A percentile compares a stretch with the other conserved stretches of the same genome.
Evolutionary conservation across 2,797 vertebrate species (phyloP).

Genomic region (Poeciliopsis paucimaculata): DNA sequence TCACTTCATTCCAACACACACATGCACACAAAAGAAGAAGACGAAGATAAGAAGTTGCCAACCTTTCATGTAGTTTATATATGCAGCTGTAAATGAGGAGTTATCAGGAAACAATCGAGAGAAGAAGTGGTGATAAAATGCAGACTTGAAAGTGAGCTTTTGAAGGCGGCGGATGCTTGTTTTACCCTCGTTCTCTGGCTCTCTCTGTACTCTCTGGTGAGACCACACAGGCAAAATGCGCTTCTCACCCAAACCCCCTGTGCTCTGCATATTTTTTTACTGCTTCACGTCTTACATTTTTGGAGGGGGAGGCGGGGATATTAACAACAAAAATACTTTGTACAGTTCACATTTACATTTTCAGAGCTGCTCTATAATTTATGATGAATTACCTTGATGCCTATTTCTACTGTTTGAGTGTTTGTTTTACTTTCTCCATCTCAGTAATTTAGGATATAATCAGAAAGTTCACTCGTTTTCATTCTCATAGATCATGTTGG

Average conservation of each 20-base stretch:
- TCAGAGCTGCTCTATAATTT: constrained; percentile 66
- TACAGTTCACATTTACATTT: constrained; percentile 60
- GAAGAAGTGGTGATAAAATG: constrained; percentile 35
- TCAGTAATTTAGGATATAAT: neutral
- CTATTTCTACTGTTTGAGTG: neutral
- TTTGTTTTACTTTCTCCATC: neutral
- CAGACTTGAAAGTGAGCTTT: constrained; percentile 45
- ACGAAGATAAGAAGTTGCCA: constrained; percentile 31
- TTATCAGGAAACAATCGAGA: constrained; percentile 36
- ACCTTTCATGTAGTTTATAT: constrained; percentile 46
- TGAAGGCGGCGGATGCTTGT: constrained; percentile 47
- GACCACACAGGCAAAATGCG: constrained; percentile 30
- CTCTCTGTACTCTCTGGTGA: constrained; percentile 46
- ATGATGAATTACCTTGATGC: constrained; percentile 54
- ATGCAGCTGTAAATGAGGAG: constrained; percentile 49
- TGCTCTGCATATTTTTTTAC: constrained; percentile 42
- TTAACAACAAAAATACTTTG: constrained; percentile 51
- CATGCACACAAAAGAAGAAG: neutral
- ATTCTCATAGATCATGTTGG: neutral
- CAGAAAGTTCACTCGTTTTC: neutral
- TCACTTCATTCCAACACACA: constrained; percentile 43
- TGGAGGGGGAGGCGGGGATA: constrained; percentile 8
- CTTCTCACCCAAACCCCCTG: constrained; percentile 39
- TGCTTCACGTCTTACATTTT: constrained; percentile 43
- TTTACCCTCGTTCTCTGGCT: constrained; percentile 53